phyloP scores from a whole-genome alignment of 2,888 invertebrate species.

The Orthosia gracilis region DNA sequence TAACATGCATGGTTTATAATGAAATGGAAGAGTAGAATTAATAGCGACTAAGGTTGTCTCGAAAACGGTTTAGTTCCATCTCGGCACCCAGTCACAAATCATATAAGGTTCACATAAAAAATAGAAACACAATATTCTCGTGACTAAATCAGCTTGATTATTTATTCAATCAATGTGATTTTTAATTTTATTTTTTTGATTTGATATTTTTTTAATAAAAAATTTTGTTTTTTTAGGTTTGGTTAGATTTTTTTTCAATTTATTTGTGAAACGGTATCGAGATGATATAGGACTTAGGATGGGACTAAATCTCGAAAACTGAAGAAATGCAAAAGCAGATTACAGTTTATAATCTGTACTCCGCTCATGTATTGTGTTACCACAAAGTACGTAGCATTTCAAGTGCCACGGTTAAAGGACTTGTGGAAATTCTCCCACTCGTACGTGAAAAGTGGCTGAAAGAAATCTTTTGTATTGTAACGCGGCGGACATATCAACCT shows the following conservation, averaged over 20 bases:
- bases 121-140: too few relatives aligned
- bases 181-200: too few relatives aligned
- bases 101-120: too few relatives aligned
- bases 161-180: too few relatives aligned
- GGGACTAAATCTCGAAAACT: background rate
- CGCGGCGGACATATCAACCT: slow-evolving; percentile 56
- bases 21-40: slow-evolving; percentile 39
- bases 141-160: too few relatives aligned
- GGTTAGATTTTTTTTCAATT: too few relatives aligned
- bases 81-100: too few relatives aligned
- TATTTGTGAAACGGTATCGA: too few relatives aligned
- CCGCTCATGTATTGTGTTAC: slow-evolving; percentile 7
- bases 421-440: slow-evolving; percentile 45
- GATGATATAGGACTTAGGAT: too few relatives aligned
- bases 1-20: slow-evolving; percentile 67
- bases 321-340: slow-evolving; percentile 3
- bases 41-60: slow-evolving; percentile 1
- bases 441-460: slow-evolving; percentile 59
- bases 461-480: slow-evolving; percentile 62
- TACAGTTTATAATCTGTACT: slow-evolving; percentile 7
- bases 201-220: too few relatives aligned
- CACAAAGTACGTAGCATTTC: slow-evolving; percentile 21
- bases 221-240: too few relatives aligned
- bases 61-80: background rate
- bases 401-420: slow-evolving; percentile 35